Percentiles rank a stretch among this genome's conserved stretches.
phyloP scores from a whole-genome alignment of 2,888 invertebrate genomes.

The Cephonodes hylas region DNA sequence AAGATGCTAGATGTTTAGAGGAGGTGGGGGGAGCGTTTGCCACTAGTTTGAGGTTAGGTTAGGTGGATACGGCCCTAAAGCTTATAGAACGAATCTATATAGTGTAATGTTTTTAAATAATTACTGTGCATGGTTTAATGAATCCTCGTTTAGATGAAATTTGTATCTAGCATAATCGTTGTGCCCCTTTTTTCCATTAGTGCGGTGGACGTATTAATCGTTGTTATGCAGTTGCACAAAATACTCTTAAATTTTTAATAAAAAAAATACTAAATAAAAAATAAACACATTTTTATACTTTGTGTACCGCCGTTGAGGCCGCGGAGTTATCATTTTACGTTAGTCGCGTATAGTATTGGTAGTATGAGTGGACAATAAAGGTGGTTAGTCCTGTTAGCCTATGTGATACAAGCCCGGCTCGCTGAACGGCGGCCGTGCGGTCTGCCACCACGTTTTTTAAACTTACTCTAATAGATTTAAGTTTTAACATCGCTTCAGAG shows the following conservation, averaged over 20 bases:
- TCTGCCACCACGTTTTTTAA: conserved; percentile 57
- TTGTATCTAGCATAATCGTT: conserved; percentile 59
- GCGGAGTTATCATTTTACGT: conserved; percentile 42
- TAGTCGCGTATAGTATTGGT: conserved; percentile 67
- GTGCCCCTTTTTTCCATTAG: conserved; percentile 54
- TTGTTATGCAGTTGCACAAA: conserved; percentile 51
- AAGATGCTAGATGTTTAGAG: conserved; percentile 72
- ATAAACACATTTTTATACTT: conserved; percentile 68
- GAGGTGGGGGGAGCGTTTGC: conserved; percentile 45
- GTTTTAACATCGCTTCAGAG: conserved; percentile 68
- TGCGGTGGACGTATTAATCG: conserved; percentile 27
- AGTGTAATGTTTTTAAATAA: conserved; percentile 59
- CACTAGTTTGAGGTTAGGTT: conserved; percentile 53
- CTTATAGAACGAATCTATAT: conserved; percentile 68
- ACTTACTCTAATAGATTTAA: conserved; percentile 68
- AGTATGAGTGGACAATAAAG: conserved; percentile 76
- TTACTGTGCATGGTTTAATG: conserved; percentile 53
- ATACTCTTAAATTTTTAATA: conserved; percentile 58
- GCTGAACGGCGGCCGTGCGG: background rate
- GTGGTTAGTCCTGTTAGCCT: conserved; percentile 58
- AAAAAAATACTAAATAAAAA: conserved; percentile 36
- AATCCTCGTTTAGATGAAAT: conserved; percentile 65
- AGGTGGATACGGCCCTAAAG: conserved; percentile 63
- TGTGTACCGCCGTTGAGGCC: conserved; percentile 36
- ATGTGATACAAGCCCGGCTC: conserved; percentile 52